A percentile compares a stretch with the other conserved stretches of the same genome.
phyloP scores from a whole-genome alignment of 2,888 invertebrate genomes.

The Hydriomena furcata region DNA sequence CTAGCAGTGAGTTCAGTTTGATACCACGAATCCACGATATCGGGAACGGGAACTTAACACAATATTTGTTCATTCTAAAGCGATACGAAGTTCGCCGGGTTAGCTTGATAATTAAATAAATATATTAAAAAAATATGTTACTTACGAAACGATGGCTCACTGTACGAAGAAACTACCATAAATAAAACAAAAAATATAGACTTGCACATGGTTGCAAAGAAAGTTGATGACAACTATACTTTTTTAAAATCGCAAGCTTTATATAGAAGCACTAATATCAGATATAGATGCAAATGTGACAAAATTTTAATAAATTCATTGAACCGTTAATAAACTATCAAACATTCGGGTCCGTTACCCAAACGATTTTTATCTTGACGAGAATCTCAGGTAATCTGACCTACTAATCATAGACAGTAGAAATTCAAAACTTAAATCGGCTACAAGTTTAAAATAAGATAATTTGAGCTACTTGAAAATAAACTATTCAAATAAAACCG shows the following conservation, averaged over 20 bases:
- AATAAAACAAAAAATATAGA: conserved; percentile 1
- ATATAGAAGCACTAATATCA: conserved; percentile 17
- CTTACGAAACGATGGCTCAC: conserved; percentile 20
- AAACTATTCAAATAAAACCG: no score
- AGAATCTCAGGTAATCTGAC: background rate
- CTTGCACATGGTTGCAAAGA: conserved; percentile 14
- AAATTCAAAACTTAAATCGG: no score
- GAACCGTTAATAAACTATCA: conserved; percentile 7
- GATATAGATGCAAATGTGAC: conserved; percentile 16
- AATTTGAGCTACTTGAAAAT: no score
- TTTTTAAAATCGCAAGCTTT: conserved; percentile 4
- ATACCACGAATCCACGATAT: no score
- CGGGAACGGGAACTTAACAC: no score
- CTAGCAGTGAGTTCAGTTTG: no score
- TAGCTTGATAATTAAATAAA: no score
- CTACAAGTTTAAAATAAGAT: no score
- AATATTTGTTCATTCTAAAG: no score
- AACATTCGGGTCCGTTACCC: conserved; percentile 10
- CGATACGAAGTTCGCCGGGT: no score
- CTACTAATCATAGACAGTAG: background rate
- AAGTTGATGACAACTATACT: conserved; percentile 1
- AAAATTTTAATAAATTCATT: background rate
- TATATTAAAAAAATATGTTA: background rate
- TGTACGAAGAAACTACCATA: background rate
- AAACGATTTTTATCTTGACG: background rate